phyloP scores from a whole-genome alignment of 2,888 invertebrate species.

The Tethea ocularis region DNA sequence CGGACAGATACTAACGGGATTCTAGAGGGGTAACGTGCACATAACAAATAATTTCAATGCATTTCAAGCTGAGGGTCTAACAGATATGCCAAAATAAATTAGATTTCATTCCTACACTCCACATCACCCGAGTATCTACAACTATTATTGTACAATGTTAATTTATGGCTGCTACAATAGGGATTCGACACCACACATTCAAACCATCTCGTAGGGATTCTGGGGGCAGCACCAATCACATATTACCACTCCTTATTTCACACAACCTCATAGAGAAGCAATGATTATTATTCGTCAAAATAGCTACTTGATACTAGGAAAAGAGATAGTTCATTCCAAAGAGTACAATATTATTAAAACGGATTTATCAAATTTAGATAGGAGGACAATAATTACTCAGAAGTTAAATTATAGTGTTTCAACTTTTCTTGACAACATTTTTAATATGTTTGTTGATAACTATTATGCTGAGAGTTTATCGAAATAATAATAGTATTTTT shows the following conservation, averaged over 20 bases:
- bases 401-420: not conserved
- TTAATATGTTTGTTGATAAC: not conserved
- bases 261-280: constrained; percentile 72
- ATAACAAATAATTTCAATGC: constrained; percentile 43
- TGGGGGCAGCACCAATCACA: constrained; percentile 83
- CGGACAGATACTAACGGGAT: constrained; percentile 35
- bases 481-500: no score
- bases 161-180: constrained; percentile 62
- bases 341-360: constrained; percentile 16
- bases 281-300: not conserved
- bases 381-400: constrained; percentile 4
- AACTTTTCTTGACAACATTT: constrained; percentile 5
- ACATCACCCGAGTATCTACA: constrained; percentile 62
- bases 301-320: not conserved
- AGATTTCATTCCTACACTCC: constrained; percentile 55
- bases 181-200: constrained; percentile 69
- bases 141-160: constrained; percentile 58
- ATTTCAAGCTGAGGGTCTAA: constrained; percentile 55
- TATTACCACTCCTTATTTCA: constrained; percentile 65
- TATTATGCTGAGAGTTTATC: no score
- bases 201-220: constrained; percentile 62
- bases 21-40: constrained; percentile 54
- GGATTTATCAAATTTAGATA: constrained; percentile 9
- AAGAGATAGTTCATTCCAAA: constrained; percentile 22
- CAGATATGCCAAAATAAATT: constrained; percentile 60